Evolutionary conservation across 1,140 invertebrate species (phyloP).

Genomic region (Aphelenchoides besseyi): DNA sequence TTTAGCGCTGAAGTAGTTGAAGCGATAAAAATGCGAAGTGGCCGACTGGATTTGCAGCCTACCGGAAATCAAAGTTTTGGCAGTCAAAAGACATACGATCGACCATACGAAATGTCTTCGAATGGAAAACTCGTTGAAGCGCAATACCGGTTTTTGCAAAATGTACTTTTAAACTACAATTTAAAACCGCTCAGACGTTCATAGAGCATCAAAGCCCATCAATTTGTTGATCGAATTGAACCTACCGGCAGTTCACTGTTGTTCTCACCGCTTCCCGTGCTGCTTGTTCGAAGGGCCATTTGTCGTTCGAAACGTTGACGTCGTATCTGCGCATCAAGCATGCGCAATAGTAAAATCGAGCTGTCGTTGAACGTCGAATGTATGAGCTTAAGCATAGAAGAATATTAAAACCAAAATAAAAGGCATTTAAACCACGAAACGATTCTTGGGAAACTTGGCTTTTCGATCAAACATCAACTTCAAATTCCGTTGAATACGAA

Average conservation of each 20-base stretch:
- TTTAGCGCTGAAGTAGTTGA: too few relatives aligned
- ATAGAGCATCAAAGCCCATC: neutral
- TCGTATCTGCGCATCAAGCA: neutral
- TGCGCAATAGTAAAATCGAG: too few relatives aligned
- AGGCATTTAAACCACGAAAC: too few relatives aligned
- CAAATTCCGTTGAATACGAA: too few relatives aligned
- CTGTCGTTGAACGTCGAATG: too few relatives aligned
- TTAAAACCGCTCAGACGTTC: neutral
- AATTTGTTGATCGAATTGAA: neutral
- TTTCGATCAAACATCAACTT: too few relatives aligned
- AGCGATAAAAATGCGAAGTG: too few relatives aligned
- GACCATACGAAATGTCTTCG: neutral
- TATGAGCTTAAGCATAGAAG: too few relatives aligned
- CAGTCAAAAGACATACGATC: neutral
- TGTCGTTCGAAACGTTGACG: conserved; percentile 7
- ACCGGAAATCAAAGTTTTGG: neutral
- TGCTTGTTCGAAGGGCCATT: conserved; percentile 20
- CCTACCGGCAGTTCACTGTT: conserved; percentile 12
- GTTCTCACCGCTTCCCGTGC: neutral
- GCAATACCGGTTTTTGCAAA: neutral
- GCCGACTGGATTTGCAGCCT: neutral
- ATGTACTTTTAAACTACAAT: neutral
- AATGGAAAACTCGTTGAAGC: neutral
- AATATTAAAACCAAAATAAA: too few relatives aligned
- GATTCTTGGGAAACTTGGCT: too few relatives aligned